Base-by-base conservation (phyloP, 2,888 invertebrate genomes). In the Thyatira batis region DNA sequence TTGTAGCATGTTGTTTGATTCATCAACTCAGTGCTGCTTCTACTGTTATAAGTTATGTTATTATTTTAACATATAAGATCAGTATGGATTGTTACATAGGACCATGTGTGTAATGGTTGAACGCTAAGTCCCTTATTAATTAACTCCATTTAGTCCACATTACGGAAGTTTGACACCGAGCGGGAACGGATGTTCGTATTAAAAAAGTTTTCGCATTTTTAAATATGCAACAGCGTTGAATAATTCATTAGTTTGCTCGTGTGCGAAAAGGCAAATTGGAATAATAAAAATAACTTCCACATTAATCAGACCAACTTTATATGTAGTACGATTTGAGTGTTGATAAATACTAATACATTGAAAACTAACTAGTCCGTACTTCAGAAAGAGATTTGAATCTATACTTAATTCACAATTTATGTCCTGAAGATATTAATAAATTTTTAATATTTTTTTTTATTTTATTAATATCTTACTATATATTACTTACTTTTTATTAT, bases 141-240 rank as follows among this genome's bases (percentile, higher is more conserved):
- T 65, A 70, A 71, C 69, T 71, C 65, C 65, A 73, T 70, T 71
- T 68, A 66, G 61, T 64, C 57, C 58, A 69, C 63, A 69, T 72
- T 71, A 73, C 69, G 59, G 63, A 77, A 74, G 68, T 74, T 72
- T 66, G 60, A 69, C 65, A 61, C 55, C 63, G 55, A 62, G 53
- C 62, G 55, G 55, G 62, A 59, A 61, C 65, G 71, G 64, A 72
- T 68, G 67, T 58, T 65, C 59, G 69, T 63, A 76, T 75, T 76
- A 72, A 76, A 73, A 78, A 78, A 70, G 58, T 75, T 80, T 73
- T 57, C 65, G 58, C 51, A 52, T 55, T 60, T 68, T 72, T 61
- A 77, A 78, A 74, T 67, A 73, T 78, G 73, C 71, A 77, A 72
- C 67, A 69, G 45, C 51, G 58, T 63, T 72, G 70, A 79, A 78